Evolutionary conservation across 2,888 invertebrate species (phyloP), one percentile per base, ranked within the genome.

Genomic region (Rhamnusium bicolor): DNA sequence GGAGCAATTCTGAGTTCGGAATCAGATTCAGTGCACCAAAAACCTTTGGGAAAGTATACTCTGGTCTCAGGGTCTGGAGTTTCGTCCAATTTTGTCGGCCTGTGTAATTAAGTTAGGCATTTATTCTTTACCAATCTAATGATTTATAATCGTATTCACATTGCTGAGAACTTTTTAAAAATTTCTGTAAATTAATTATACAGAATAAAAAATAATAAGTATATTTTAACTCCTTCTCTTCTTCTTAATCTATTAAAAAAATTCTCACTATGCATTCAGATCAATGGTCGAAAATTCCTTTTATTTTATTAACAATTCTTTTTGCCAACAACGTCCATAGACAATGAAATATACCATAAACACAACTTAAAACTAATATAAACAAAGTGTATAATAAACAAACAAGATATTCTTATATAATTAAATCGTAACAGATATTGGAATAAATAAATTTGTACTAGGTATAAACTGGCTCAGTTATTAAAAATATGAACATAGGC

Each of bases 391-490:
- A 62, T 24, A 62, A 46, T 62, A 62, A 47, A 62, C 40, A 62
- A 61, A 62, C 62, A 62, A 49, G 47, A 16, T 7, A 47, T 47
- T 14, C 24, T 19, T 62, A 62, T 19, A 24, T 19, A 8, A 16
- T 27, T 24, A 49, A 27, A 24, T 62, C n/a, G 21, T 62, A 62
- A 40, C n/a, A 40, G n/a, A 24, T 62, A 62, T 21, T 62, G 47
- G 49, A 47, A 62, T 62, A 62, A 62, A 62, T 62, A 21, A n/a
- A 62, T 62, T 62, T 62, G 62, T 62, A 62, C 62, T 62, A 62
- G 49, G 27, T 47, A 47, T 47, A 21, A 62, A 49, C 62, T 62
- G 24, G 49, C 47, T 27, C 47, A 62, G 21, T 49, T 16, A 58
- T 40, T 47, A 16, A 49, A 47, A 27, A 16, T 62, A 62, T 1